Evolutionary conservation across 2,888 invertebrate genomes (phyloP), one percentile per base, ranked within the genome.

Genomic region (Ophion costatus): DNA sequence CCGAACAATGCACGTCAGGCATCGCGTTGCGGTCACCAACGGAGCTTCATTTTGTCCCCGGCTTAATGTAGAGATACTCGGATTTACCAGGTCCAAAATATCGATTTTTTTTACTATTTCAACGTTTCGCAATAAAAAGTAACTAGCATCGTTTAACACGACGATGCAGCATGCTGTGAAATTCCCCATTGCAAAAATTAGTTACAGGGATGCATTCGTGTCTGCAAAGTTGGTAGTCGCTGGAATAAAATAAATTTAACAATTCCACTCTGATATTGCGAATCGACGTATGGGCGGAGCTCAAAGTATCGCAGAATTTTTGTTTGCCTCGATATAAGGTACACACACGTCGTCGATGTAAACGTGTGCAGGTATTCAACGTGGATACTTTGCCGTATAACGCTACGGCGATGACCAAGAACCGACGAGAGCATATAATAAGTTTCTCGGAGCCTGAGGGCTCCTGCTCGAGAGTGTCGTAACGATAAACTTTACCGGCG

Each of bases 401-500:
- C 38, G 38, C 80, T 69, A 69, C 77, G 74, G 76, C 83, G 73
- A 78, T 69, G 80, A 80, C 80, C 80, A 75, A 84, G 74, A 75
- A 70, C 63, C 74, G 51, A 80, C 80, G 80, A 80, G 85, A 85
- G 80, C 80, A 83, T 83, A 82, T 85, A 85, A 85, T 80, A 80
- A 77, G 76, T 85, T 77, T 80, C 80, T 73, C 77, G 38, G 45
- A 56, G 85, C 85, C 85, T 29, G 80, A 80, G 85, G 85, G 85
- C 83, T 80, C 57, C 45, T 76, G 29, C 79, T 79, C 71, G 71
- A 80, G 75, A 29, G 78, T 85, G 66, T 80, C 83, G 85, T 80
- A 85, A 85, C 85, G 80, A 63, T 83, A 83, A 85, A 85, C 85
- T 83, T 85, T 70, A 85, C 85, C 85, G 85, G 83, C 85, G 85